phyloP scores from a whole-genome alignment of 2,797 vertebrate species.

The Adrianichthys oophorus region DNA sequence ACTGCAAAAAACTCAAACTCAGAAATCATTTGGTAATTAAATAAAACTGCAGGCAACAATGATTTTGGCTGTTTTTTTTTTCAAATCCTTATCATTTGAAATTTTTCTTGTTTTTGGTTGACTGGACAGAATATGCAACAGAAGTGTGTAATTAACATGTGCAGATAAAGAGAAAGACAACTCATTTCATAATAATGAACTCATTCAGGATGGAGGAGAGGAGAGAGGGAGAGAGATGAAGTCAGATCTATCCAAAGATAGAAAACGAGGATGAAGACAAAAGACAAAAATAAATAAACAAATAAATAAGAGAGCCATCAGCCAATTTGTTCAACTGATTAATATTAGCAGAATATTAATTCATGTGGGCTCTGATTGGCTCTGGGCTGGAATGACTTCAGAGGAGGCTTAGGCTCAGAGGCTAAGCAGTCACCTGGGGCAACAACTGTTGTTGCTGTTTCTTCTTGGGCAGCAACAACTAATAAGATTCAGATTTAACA shows the following conservation, averaged over 20 bases:
- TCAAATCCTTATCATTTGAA: conserved; percentile 51
- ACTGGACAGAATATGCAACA: conserved; percentile 82
- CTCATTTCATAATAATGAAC: conserved; percentile 84
- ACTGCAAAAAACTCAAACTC: conserved; percentile 79
- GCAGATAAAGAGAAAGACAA: conserved; percentile 84
- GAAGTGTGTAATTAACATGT: conserved; percentile 82
- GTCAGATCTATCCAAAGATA: conserved; percentile 81
- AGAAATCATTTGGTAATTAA: conserved; percentile 80
- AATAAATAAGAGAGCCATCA: conserved; percentile 72
- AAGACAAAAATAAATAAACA: conserved; percentile 57
- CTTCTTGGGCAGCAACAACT: conserved; percentile 4
- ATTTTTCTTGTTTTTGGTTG: conserved; percentile 72
- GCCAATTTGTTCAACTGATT: conserved; percentile 76
- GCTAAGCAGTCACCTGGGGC: conserved; percentile 66
- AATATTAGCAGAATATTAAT: conserved; percentile 79
- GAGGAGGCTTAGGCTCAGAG: conserved; percentile 57
- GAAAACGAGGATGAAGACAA: conserved; percentile 78
- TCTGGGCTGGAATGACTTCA: conserved; percentile 76
- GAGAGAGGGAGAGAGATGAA: conserved; percentile 71
- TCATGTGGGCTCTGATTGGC: conserved; percentile 76
- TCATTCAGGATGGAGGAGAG: conserved; percentile 83
- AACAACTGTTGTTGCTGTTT: conserved; percentile 22
- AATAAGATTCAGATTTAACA: conserved; percentile 3
- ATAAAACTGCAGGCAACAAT: conserved; percentile 80
- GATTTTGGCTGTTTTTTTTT: conserved; percentile 60